Conservation (phyloP, 2,888 invertebrate species). For the Lasioglossum pauxillum region DNA sequence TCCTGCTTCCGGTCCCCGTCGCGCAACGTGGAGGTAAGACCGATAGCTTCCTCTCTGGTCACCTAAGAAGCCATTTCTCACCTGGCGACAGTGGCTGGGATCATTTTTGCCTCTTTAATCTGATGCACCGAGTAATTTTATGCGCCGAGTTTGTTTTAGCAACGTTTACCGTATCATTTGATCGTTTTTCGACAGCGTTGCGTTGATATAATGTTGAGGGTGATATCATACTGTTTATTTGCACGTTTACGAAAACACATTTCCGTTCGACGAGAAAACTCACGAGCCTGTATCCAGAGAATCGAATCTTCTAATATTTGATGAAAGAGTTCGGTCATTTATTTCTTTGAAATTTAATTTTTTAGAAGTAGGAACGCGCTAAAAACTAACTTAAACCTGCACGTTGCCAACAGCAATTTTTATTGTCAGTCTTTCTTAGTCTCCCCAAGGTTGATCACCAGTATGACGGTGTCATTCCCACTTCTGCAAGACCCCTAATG, state of each 20-base stretch:
- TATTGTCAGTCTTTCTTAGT: background rate
- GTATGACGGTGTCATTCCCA: background rate
- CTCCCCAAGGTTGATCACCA: background rate
- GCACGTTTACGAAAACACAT: background rate
- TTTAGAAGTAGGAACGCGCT: background rate
- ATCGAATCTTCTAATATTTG: background rate
- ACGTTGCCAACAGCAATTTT: background rate
- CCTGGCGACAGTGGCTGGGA: background rate
- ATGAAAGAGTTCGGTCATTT: background rate
- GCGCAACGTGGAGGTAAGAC: constrained; percentile 64
- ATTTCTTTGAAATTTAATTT: background rate
- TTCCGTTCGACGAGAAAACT: background rate
- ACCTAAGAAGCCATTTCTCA: background rate
- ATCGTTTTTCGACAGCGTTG: background rate
- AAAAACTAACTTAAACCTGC: background rate
- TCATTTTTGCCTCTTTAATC: background rate
- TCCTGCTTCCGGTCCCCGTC: constrained; percentile 6
- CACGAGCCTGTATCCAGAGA: background rate
- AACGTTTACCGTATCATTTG: background rate
- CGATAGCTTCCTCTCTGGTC: background rate
- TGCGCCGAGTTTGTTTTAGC: background rate
- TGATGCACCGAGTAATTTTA: background rate
- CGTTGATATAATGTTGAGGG: background rate
- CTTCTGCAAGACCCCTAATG: background rate
- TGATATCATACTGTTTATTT: background rate